Evolutionary conservation across 2,113 vertebrate genomes (phyloP).

Genomic region (Brachyhypopomus gauderio): DNA sequence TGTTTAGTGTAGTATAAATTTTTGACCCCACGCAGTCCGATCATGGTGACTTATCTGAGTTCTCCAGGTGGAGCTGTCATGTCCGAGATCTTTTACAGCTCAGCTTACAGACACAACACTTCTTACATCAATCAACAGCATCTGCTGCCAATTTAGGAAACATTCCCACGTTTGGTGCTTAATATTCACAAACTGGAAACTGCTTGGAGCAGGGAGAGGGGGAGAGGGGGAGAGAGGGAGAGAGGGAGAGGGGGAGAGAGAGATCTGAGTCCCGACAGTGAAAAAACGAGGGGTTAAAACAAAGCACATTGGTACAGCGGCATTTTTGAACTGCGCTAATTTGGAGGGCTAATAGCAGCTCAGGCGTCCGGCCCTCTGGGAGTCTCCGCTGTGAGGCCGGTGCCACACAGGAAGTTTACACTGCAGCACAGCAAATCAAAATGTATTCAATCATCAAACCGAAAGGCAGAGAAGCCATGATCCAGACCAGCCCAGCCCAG

Average conservation of each 20-base stretch:
- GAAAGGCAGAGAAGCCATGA: conserved; percentile 59
- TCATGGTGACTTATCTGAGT: conserved; percentile 40
- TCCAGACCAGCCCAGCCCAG: too few relatives aligned
- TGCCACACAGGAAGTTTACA: conserved; percentile 76
- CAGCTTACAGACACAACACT: conserved; percentile 74
- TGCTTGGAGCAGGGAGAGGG: conserved; percentile 48
- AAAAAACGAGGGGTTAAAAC: conserved; percentile 77
- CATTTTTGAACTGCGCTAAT: conserved; percentile 71
- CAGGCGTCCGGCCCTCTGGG: conserved; percentile 64
- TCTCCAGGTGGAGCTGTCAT: conserved; percentile 66
- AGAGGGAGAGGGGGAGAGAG: conserved; percentile 27
- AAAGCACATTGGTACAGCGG: conserved; percentile 65
- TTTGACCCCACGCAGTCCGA: conserved; percentile 1
- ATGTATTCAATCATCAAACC: conserved; percentile 73
- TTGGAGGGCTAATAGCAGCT: conserved; percentile 72
- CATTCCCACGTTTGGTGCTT: conserved; percentile 75
- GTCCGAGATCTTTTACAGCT: conserved; percentile 70
- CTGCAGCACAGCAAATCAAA: conserved; percentile 69
- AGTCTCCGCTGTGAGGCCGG: conserved; percentile 58
- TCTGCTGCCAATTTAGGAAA: conserved; percentile 77
- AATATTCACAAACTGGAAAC: conserved; percentile 77
- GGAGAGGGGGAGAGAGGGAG: conserved; percentile 25
- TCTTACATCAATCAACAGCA: conserved; percentile 69
- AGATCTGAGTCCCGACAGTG: conserved; percentile 59
- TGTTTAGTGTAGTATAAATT: conserved; percentile 50